Evolutionary conservation across 2,888 invertebrate species (phyloP), one percentile per base, ranked within the genome.

Genomic region (Acanthosepion lycidas): DNA sequence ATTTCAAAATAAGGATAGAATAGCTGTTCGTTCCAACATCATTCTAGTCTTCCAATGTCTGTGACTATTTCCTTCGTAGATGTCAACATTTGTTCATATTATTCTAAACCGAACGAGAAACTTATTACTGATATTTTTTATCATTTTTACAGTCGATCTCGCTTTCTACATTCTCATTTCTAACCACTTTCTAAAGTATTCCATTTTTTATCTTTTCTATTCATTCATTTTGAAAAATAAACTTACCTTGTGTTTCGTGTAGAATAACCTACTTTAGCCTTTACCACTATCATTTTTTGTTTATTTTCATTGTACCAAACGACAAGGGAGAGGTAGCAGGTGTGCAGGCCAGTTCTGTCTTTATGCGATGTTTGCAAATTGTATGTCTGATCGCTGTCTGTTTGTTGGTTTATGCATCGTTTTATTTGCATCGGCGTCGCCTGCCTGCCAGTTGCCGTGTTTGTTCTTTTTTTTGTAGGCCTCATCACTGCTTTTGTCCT

Each of bases 311-410:
- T 78, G 15, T n/a, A 78, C 0, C n/a, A 78, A 78, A 78, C 78
- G 12, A 78, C 78, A 78, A n/a, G 78, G 78, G 78, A 78, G 78
- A 78, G 78, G n/a, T 78, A 78, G 78, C 78, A 78, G 78, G 78
- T 78, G 78, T 33, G 78, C 78, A 33, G n/a, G 78, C n/a, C 15
- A 78, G n/a, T 78, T 78, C n/a, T 78, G 33, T 78, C 78, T 78
- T 78, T 78, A 78, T 78, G n/a, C n/a, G n/a, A 78, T 78, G 78
- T 78, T 78, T 78, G 78, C 78, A 78, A 78, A 78, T 78, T 78
- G 28, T 78, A 8, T n/a, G n/a, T 33, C 78, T 78, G 78, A 78
- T 33, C 78, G 78, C n/a, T 78, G n/a, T 78, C 78, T 78, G 78
- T 78, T 78, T 78, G 78, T 78, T 78, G 78, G 78, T 78, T 33